Percentiles rank a stretch among this genome's conserved stretches.
These are phyloP conservation scores for Bombus haemorrhoidalis DNA, from an alignment of 1,140 invertebrate species.

Conservation along the genomic window DNA sequence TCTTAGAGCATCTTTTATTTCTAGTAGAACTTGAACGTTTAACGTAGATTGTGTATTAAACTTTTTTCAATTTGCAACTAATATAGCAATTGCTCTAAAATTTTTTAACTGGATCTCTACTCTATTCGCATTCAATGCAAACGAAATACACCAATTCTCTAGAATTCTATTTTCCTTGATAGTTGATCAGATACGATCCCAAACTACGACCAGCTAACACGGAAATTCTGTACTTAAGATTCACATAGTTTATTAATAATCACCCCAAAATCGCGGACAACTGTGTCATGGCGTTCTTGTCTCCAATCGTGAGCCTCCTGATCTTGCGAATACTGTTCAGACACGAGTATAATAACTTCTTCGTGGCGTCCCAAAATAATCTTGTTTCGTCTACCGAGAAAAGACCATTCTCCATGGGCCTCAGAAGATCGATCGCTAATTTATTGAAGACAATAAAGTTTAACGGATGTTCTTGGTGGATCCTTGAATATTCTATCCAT, in stretches of 20 bases:
- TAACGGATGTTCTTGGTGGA: slow-evolving; percentile 90
- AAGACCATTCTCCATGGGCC: slow-evolving; percentile 85
- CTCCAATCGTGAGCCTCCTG: slow-evolving; percentile 86
- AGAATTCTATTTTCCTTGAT: background rate
- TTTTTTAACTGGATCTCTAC: too few species aligned
- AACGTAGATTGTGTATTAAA: too few species aligned
- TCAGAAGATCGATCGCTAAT: slow-evolving; percentile 86
- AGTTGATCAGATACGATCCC: background rate
- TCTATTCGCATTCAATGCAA: too few species aligned
- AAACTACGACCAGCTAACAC: background rate
- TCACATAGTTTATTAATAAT: slow-evolving; percentile 33
- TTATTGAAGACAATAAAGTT: slow-evolving; percentile 89
- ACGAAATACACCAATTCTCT: background rate
- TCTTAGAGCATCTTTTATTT: too few species aligned
- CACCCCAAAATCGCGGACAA: slow-evolving; percentile 87
- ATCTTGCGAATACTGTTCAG: slow-evolving; percentile 89
- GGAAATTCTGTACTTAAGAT: background rate
- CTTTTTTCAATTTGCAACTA: too few species aligned
- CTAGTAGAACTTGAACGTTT: too few species aligned
- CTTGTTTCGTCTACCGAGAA: slow-evolving; percentile 88
- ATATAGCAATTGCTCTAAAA: too few species aligned
- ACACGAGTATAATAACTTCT: slow-evolving; percentile 89
- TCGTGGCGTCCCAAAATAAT: slow-evolving; percentile 90
- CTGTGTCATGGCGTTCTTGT: slow-evolving; percentile 87
- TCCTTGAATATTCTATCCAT: slow-evolving; percentile 89